Percentiles rank a stretch among this genome's conserved stretches.
phyloP scores from a whole-genome alignment of 1,140 invertebrate genomes.

The Sitobion miscanthi region DNA sequence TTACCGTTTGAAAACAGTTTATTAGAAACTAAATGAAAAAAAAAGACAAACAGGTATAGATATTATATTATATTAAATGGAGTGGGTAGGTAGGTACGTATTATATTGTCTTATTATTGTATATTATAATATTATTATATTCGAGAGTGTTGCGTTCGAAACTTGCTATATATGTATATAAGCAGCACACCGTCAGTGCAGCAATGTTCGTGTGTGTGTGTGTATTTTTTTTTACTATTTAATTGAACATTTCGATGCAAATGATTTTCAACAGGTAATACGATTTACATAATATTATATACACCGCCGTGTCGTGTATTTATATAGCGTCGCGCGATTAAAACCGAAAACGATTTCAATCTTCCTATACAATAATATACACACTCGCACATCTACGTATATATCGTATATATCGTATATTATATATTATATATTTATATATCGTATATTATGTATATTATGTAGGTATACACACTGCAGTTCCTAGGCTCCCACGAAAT shows the following conservation, averaged over 20 bases:
- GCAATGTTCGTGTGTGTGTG: neutral
- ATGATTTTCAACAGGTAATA: slow-evolving; percentile 52
- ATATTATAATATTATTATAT: neutral
- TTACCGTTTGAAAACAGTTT: neutral
- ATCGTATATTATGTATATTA: neutral
- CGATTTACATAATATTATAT: slow-evolving; percentile 43
- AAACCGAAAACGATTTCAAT: slow-evolving; percentile 46
- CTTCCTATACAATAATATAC: neutral
- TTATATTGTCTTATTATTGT: neutral
- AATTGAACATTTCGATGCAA: slow-evolving; percentile 53
- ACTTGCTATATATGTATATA: neutral
- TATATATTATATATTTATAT: neutral
- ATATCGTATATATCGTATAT: too few relatives aligned
- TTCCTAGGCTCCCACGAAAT: slow-evolving; percentile 4
- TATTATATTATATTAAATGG: too few relatives aligned
- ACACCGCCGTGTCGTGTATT: neutral
- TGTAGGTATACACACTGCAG: neutral
- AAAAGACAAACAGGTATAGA: neutral
- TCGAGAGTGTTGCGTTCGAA: neutral
- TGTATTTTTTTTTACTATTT: slow-evolving; percentile 23
- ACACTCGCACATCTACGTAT: neutral
- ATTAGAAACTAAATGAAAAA: neutral
- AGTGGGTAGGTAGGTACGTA: neutral
- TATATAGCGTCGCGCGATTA: slow-evolving; percentile 43
- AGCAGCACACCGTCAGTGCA: neutral